A percentile compares a stretch with the other conserved stretches of the same genome.
Conservation (phyloP, 2,888 invertebrate species). For the Schizaphis graminum region DNA sequence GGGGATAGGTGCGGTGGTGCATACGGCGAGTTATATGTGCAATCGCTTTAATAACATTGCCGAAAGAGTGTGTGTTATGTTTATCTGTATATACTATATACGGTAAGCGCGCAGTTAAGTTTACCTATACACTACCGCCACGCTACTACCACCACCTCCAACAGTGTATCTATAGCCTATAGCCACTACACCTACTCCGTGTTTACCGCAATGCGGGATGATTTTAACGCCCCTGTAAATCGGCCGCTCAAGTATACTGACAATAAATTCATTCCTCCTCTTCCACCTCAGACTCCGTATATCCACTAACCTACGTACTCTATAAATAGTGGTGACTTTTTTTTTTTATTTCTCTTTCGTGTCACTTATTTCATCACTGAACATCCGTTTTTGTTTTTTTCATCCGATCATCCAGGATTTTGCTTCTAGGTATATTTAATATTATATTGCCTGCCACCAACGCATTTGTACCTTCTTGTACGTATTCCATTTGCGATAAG, state of each 20-base stretch:
- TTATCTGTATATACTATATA: not conserved
- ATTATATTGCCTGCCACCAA: not conserved
- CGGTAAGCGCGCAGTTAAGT: constrained; percentile 11
- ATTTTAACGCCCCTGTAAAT: constrained; percentile 62
- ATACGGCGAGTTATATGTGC: not conserved
- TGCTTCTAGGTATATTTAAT: not conserved
- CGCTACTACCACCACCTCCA: not conserved
- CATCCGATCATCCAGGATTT: not conserved
- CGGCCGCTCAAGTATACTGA: constrained; percentile 51
- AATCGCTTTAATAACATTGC: constrained; percentile 53
- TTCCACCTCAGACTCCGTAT: not conserved
- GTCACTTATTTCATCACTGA: not conserved
- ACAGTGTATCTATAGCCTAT: not conserved
- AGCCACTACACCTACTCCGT: not conserved
- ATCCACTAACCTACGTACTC: not conserved
- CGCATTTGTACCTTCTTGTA: not conserved
- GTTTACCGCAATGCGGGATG: constrained; percentile 65
- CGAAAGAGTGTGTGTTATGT: not conserved
- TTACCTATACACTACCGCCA: constrained; percentile 34
- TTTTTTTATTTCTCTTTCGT: not conserved
- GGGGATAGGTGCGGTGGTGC: not conserved
- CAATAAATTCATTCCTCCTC: constrained; percentile 48
- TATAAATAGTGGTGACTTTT: constrained; percentile 1
- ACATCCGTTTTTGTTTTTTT: not conserved
- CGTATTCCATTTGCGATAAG: not conserved